Evolutionary conservation across 2,797 vertebrate genomes (phyloP).

Genomic region (Clarias fuscus): DNA sequence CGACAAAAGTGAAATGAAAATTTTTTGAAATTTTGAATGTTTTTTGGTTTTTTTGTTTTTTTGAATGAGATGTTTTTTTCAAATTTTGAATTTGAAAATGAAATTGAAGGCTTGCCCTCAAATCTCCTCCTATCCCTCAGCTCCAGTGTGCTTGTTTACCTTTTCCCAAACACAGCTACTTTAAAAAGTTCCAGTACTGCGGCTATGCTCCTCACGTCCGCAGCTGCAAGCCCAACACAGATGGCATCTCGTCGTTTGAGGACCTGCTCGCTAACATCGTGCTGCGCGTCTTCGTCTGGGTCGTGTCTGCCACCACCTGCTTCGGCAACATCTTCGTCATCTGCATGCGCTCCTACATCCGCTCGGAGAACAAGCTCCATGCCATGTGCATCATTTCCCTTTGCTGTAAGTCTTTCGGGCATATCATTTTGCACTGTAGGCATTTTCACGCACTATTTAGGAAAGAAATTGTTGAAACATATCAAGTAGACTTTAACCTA

Average conservation of each 20-base stretch:
- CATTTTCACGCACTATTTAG: background rate
- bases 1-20: background rate
- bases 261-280: conserved; percentile 92
- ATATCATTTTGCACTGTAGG: background rate
- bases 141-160: background rate
- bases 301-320: conserved; percentile 92
- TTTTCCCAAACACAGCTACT: conserved; percentile 78
- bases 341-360: conserved; percentile 93
- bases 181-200: conserved; percentile 98
- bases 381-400: conserved; percentile 96
- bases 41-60: too few species aligned
- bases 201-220: conserved; percentile 94
- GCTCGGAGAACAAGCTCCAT: conserved; percentile 94
- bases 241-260: conserved; percentile 97
- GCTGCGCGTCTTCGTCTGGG: conserved; percentile 96
- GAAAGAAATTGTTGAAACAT: background rate
- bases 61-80: too few species aligned
- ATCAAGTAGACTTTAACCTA: background rate
- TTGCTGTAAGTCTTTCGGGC: conserved; percentile 84
- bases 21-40: too few species aligned
- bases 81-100: too few species aligned
- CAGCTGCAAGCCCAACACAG: conserved; percentile 96
- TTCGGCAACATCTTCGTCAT: conserved; percentile 97
- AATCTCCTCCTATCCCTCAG: background rate
- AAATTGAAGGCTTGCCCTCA: too few species aligned